phyloP scores from a whole-genome alignment of 2,797 vertebrate species.

The Phrynocephalus forsythii region DNA sequence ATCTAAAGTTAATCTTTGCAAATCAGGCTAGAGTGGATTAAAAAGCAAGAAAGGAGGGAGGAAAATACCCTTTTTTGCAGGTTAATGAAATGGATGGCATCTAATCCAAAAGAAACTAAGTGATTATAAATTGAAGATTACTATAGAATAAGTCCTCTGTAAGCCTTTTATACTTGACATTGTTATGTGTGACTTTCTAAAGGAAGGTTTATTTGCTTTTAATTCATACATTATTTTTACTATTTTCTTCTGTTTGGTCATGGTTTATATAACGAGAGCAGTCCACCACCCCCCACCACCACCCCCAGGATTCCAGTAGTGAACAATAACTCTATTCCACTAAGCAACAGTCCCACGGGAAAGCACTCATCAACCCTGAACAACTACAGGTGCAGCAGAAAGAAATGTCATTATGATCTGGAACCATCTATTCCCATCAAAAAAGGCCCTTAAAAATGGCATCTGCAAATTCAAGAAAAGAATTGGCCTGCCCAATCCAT shows the following conservation, averaged over 20 bases:
- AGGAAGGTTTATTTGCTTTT: conserved; percentile 62
- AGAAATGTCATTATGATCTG: background rate
- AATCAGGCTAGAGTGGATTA: conserved; percentile 73
- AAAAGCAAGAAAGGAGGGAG: conserved; percentile 65
- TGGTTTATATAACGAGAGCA: conserved; percentile 62
- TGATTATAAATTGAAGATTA: conserved; percentile 76
- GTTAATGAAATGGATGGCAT: conserved; percentile 75
- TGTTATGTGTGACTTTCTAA: conserved; percentile 68
- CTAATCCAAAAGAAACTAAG: conserved; percentile 77
- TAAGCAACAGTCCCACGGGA: conserved; percentile 33
- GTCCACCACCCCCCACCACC: conserved; percentile 39
- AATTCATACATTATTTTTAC: conserved; percentile 57
- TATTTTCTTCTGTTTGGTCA: conserved; percentile 48
- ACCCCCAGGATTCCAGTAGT: conserved; percentile 35
- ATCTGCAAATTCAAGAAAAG: conserved; percentile 26
- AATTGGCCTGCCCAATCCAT: background rate
- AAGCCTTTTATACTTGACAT: conserved; percentile 72
- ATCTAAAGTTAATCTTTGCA: conserved; percentile 73
- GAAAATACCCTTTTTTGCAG: conserved; percentile 64
- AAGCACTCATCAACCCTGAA: conserved; percentile 34
- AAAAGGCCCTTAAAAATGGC: background rate
- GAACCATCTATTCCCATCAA: background rate
- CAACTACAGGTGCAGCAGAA: background rate
- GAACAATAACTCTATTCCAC: conserved; percentile 50
- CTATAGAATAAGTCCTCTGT: conserved; percentile 65